These are phyloP conservation scores for Heliothis peltigera DNA, from an alignment of 2,888 invertebrate genomes.

Conservation along the genomic window DNA sequence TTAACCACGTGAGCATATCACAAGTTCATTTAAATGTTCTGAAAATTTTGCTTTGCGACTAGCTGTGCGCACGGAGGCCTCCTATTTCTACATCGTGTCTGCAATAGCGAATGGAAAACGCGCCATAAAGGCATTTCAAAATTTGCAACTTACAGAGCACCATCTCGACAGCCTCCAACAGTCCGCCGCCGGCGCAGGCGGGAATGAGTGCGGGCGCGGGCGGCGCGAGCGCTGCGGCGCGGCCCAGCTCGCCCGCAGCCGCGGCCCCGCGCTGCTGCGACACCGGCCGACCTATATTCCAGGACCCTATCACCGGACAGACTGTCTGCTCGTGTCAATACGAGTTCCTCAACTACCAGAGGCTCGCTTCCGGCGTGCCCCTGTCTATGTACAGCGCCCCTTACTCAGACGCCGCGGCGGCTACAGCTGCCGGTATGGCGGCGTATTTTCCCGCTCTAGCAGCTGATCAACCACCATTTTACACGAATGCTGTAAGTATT, in stretches of 20 bases:
- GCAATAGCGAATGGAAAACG: conserved; percentile 86
- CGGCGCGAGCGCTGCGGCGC: conserved; percentile 87
- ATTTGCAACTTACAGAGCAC: conserved; percentile 90
- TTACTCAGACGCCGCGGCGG: conserved; percentile 92
- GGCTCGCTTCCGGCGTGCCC: conserved; percentile 93
- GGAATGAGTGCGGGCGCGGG: conserved; percentile 89
- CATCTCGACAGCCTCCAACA: conserved; percentile 93
- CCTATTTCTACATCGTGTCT: conserved; percentile 67
- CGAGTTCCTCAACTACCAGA: conserved; percentile 96
- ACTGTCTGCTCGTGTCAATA: conserved; percentile 97
- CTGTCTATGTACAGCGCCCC: conserved; percentile 95
- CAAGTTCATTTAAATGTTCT: conserved; percentile 53
- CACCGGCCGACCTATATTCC: conserved; percentile 97
- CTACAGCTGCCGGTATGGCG: conserved; percentile 94
- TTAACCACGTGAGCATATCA: conserved; percentile 76
- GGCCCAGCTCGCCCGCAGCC: conserved; percentile 88
- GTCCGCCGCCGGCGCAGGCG: conserved; percentile 91
- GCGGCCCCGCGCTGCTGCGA: conserved; percentile 95
- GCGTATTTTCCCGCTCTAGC: conserved; percentile 96
- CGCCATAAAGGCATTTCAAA: conserved; percentile 90
- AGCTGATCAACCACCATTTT: conserved; percentile 96
- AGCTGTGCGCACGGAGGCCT: conserved; percentile 86
- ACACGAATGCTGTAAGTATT: conserved; percentile 94
- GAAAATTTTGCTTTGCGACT: conserved; percentile 72
- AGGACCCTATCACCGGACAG: conserved; percentile 96